phyloP scores from a whole-genome alignment of 1,140 invertebrate genomes.

The Trichonephila inaurata region DNA sequence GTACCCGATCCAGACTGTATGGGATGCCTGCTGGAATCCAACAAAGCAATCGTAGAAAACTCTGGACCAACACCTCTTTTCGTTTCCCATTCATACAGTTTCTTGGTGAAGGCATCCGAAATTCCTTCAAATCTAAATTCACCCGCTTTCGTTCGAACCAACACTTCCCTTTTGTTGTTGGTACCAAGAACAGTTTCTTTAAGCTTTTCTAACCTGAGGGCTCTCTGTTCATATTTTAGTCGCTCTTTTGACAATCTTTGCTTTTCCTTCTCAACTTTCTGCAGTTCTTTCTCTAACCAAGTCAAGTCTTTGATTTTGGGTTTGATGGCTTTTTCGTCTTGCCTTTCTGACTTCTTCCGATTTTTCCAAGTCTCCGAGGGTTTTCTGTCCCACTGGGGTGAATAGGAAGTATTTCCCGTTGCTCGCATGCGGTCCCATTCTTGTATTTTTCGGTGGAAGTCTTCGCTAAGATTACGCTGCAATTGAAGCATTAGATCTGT shows the following conservation, averaged over 20 bases:
- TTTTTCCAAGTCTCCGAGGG: neutral
- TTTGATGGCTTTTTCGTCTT: conserved; percentile 47
- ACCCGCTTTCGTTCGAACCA: conserved; percentile 89
- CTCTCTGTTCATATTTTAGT: conserved; percentile 84
- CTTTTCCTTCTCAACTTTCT: conserved; percentile 85
- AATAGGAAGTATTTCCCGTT: conserved; percentile 38
- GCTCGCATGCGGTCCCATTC: conserved; percentile 85
- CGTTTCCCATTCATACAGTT: conserved; percentile 95
- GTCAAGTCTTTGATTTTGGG: conserved; percentile 82
- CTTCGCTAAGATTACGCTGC: conserved; percentile 86
- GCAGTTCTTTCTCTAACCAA: conserved; percentile 84
- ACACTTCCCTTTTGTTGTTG: conserved; percentile 85
- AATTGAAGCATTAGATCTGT: conserved; percentile 81
- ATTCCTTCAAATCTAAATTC: conserved; percentile 92
- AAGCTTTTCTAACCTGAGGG: conserved; percentile 85
- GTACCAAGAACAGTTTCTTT: conserved; percentile 83
- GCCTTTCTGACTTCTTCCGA: conserved; percentile 40
- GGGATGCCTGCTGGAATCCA: conserved; percentile 83
- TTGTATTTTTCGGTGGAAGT: conserved; percentile 87
- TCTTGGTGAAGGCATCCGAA: conserved; percentile 92
- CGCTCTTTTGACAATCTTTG: conserved; percentile 84
- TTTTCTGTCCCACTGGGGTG: conserved; percentile 77
- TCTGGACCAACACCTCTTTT: conserved; percentile 89
- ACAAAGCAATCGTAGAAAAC: conserved; percentile 88
- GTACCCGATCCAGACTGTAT: conserved; percentile 51